Base-by-base conservation (phyloP, 2,797 vertebrate species). In the Tinamus major region DNA sequence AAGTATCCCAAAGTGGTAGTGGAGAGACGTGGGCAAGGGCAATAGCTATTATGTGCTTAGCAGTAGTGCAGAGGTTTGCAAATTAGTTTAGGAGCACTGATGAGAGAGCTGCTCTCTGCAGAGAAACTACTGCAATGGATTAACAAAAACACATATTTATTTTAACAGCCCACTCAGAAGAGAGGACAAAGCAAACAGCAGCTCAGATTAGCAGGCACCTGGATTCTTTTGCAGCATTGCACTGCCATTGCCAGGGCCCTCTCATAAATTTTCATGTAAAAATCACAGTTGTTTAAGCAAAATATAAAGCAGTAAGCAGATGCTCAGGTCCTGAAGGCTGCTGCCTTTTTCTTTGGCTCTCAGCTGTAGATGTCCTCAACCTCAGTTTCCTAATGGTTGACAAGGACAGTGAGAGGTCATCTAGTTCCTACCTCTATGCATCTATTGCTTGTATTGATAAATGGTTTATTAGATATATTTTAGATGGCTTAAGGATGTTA, bases 1-100 rank as follows among this genome's bases (percentile, higher is more conserved):
- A 77, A 78, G 53, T 55, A 93, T 87, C 79, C 88, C 82, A 71
- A 87, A 92, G 87, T 67, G 80, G 56, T 53, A 86, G 67, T 92
- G 59, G 85, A 79, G 92, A 84, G 79, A 78, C 55, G 37, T 70
- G 70, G 79, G 78, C 78, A 93, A 85, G 33, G 59, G 58, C 35
- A 93, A 37, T 13, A 58, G 29, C 35, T 42, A 65, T 82, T 87
- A 86, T 37, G 37, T 79, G 19, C 33, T 93, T 78, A 77, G 63
- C 59, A 78, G 31, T 33, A 80, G 79, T 51, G 62, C 58, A 89
- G 80, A 91, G 63, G 53, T 68, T 85, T 56, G 64, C 68, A 93
- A 79, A 88, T 79, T 26, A 70, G 58, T 83, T 89, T 75, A 77
- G 58, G 5, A 70, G 49, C 62, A 14, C 53, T 71, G 63, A 72